Evolutionary conservation across 1,140 invertebrate species (phyloP).

Genomic region (Drosophila pruinosa): DNA sequence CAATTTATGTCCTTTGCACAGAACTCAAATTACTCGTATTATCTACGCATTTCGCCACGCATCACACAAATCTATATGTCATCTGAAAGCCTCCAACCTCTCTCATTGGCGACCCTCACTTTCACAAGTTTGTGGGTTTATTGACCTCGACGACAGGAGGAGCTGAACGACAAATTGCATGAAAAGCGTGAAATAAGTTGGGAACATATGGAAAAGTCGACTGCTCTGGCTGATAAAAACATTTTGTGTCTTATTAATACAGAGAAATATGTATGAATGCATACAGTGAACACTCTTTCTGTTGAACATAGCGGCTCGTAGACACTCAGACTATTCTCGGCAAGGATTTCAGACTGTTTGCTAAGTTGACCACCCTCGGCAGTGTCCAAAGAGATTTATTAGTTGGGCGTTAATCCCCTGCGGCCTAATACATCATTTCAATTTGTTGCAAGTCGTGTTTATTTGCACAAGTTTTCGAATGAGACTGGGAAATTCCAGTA

Average conservation of each 20-base stretch:
- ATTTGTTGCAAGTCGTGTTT: conserved; percentile 80
- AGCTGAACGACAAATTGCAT: conserved; percentile 55
- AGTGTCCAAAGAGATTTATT: conserved; percentile 68
- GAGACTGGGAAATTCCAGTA: neutral
- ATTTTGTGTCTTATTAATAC: conserved; percentile 67
- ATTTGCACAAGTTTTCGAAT: conserved; percentile 64
- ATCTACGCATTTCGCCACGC: conserved; percentile 58
- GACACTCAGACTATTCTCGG: neutral
- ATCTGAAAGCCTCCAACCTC: conserved; percentile 22
- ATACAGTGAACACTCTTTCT: conserved; percentile 18
- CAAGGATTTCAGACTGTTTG: conserved; percentile 6
- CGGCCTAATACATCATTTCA: conserved; percentile 80
- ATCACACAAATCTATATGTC: conserved; percentile 69
- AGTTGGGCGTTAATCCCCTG: conserved; percentile 79
- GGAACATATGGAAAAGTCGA: conserved; percentile 57
- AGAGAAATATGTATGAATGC: conserved; percentile 39
- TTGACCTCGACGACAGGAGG: conserved; percentile 56
- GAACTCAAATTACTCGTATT: conserved; percentile 73
- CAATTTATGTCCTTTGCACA: conserved; percentile 32
- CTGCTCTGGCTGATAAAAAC: conserved; percentile 35
- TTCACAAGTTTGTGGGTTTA: conserved; percentile 45
- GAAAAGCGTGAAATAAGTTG: conserved; percentile 74
- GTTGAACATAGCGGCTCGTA: neutral
- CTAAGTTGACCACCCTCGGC: neutral
- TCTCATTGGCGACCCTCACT: neutral